A percentile compares a stretch with the other conserved stretches of the same genome.
phyloP scores from a whole-genome alignment of 2,113 vertebrate genomes.

The Euleptes europaea region DNA sequence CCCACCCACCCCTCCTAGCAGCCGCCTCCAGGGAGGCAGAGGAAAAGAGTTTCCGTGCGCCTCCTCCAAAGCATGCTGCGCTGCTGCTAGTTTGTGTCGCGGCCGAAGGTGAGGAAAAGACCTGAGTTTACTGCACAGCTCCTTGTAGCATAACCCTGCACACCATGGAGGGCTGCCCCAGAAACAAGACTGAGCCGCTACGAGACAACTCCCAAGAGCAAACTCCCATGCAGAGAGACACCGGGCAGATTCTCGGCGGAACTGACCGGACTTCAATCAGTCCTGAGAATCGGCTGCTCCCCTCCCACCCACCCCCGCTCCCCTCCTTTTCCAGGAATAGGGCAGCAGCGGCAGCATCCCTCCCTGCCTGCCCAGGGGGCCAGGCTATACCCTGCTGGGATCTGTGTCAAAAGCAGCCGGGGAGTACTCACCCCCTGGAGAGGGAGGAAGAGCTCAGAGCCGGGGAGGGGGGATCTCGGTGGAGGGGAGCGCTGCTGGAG shows the following conservation, averaged over 20 bases:
- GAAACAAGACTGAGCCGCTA: background rate
- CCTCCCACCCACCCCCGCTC: too few species aligned
- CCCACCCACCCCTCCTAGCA: background rate
- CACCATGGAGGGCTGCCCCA: too few species aligned
- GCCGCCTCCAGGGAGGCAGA: background rate
- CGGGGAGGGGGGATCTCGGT: conserved; percentile 8
- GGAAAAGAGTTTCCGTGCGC: background rate
- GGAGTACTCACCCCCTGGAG: conserved; percentile 17
- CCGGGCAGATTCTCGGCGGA: background rate
- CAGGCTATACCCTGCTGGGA: background rate
- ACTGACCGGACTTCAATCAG: background rate
- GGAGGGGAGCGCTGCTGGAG: background rate
- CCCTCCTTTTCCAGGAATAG: background rate
- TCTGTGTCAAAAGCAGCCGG: too few species aligned
- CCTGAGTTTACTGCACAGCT: background rate
- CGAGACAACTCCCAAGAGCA: background rate
- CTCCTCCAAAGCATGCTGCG: background rate
- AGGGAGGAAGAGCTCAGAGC: background rate
- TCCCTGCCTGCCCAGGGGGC: background rate
- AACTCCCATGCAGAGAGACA: too few species aligned
- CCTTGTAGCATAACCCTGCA: background rate
- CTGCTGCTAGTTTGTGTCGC: background rate
- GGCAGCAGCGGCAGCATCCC: background rate
- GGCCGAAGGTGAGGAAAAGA: background rate
- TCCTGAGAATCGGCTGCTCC: background rate